Evolutionary conservation across 2,888 invertebrate species (phyloP), one percentile per base, ranked within the genome.

Genomic region (Galerucella nymphaeae): DNA sequence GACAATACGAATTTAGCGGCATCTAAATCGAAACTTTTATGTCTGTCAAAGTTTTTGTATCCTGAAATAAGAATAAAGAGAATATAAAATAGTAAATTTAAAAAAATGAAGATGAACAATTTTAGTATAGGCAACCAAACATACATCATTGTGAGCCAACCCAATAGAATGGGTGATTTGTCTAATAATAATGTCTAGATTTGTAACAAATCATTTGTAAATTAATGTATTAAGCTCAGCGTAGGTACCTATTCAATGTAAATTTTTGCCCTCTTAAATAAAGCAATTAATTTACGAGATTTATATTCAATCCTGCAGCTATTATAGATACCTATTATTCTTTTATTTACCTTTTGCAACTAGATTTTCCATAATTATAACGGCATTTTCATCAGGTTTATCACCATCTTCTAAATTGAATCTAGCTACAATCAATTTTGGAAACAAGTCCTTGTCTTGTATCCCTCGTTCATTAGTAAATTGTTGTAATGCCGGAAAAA

Each of bases 341-440:
- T 45, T 45, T 13, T 8, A 38, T 50, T 58, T 72, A 77, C 76
- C 74, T 63, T 61, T 62, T 50, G 14, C 53, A 38, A 87, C 87
- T 5, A 89, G 76, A 80, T 90, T 89, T 73, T 89, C 89, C 79
- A 89, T 81, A 2, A 90, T 75, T n/a, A 90, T 82, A 0, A 88
- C 85, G 1, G 89, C 89, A 73, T 89, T 84, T 0, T 88, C 85
- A 74, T 89, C 89, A 3, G 63, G 20, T 11, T 80, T 80, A n/a
- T 53, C 75, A 0, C 23, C n/a, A 5, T 63, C 68, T 3, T 74
- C 64, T 64, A 80, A 67, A 73, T 74, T 78, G 0, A 77, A 70
- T 67, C 76, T 74, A 57, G 82, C 83, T 0, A 89, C 89, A 76
- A 87, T 89, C 67, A 85, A 87, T 4, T 84, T 82, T 0, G 89